Percentiles rank a stretch among this genome's conserved stretches.
Conservation (phyloP, 1,140 invertebrate genomes). For the Platyscapa corneri region DNA sequence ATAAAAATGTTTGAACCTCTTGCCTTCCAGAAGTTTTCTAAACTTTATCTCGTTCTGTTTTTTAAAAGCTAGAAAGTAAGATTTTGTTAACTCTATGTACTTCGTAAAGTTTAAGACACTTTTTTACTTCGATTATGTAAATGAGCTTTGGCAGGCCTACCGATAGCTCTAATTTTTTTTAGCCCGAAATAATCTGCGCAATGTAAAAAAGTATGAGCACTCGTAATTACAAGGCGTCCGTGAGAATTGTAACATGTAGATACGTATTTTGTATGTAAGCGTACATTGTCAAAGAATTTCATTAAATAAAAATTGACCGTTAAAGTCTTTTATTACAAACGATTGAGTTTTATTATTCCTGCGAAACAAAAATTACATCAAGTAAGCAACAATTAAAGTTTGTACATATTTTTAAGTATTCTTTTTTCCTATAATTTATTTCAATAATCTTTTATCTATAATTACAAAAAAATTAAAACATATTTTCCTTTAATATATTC, state of each 20-base stretch:
- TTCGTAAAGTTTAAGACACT: not conserved
- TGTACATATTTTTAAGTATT: no score
- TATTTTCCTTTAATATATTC: no score
- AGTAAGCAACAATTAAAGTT: not conserved
- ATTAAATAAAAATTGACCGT: slow-evolving; percentile 37
- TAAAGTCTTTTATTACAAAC: slow-evolving; percentile 43
- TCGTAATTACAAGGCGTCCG: not conserved
- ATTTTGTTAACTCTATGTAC: not conserved
- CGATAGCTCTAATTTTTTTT: not conserved
- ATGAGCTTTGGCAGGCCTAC: not conserved
- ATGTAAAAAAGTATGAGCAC: not conserved
- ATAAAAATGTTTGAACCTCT: not conserved
- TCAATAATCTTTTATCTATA: no score
- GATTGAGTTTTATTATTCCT: not conserved
- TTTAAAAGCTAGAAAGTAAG: not conserved
- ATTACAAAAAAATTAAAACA: no score
- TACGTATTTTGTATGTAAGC: slow-evolving; percentile 51
- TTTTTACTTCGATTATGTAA: slow-evolving; percentile 9
- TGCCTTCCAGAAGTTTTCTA: slow-evolving; percentile 35
- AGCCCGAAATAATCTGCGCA: not conserved
- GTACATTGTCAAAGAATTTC: slow-evolving; percentile 40
- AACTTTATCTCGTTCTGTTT: slow-evolving; percentile 7
- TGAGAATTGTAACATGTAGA: slow-evolving; percentile 24
- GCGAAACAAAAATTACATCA: not conserved
- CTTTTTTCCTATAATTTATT: no score